A percentile compares a stretch with the other conserved stretches of the same genome.
These are phyloP conservation scores for Psephotus haematonotus DNA, from an alignment of 2,113 vertebrate genomes.

Conservation along the genomic window DNA sequence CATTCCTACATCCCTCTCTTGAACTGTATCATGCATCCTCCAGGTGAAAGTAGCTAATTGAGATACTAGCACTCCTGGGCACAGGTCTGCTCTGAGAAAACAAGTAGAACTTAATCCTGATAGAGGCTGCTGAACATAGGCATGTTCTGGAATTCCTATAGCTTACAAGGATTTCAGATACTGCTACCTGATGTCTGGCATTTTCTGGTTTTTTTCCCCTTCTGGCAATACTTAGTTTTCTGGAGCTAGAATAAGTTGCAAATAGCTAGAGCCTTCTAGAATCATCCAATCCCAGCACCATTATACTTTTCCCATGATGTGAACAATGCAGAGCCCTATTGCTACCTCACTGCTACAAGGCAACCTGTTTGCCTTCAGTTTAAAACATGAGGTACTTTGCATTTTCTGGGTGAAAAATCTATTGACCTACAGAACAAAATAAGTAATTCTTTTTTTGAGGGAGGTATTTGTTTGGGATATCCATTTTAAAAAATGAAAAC, in stretches of 20 bases:
- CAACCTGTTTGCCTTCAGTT: neutral
- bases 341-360: neutral
- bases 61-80: neutral
- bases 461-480: neutral
- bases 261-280: neutral
- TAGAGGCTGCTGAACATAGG: neutral
- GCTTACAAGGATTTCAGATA: neutral
- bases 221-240: neutral
- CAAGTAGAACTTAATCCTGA: neutral
- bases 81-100: neutral
- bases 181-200: accelerated
- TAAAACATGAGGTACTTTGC: neutral
- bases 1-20: neutral
- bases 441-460: neutral
- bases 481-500: neutral
- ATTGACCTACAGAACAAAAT: neutral
- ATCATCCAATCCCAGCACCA: neutral
- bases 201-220: neutral
- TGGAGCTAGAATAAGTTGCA: neutral
- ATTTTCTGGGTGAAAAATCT: neutral
- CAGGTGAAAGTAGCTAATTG: neutral
- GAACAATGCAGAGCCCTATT: neutral
- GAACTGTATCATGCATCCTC: neutral
- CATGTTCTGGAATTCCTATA: neutral
- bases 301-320: neutral